Evolutionary conservation across 2,888 invertebrate species (phyloP).

Genomic region (Monoplex corrugatus): DNA sequence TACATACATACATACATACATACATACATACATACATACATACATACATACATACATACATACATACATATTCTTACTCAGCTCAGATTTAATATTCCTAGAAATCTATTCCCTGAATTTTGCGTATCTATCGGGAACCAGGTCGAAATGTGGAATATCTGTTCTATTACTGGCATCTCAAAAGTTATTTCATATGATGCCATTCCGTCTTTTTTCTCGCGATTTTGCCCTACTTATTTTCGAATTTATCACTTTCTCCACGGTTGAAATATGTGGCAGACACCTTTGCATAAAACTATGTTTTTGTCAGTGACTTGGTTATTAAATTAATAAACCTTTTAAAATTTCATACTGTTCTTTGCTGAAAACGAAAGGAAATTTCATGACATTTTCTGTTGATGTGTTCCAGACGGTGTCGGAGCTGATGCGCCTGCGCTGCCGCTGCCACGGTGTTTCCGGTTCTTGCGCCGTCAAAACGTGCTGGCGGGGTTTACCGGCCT

Average conservation of each 20-base stretch:
- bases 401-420: slow-evolving; percentile 81
- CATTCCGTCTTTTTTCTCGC: not conserved
- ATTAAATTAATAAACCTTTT: not conserved
- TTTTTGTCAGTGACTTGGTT: not conserved
- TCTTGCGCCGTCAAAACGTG: slow-evolving; percentile 85
- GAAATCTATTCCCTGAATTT: too few relatives aligned
- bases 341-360: not conserved
- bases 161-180: too few relatives aligned
- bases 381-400: not conserved
- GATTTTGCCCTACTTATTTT: not conserved
- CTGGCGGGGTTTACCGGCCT: slow-evolving; percentile 84
- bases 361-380: too few relatives aligned
- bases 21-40: not conserved
- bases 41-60: not conserved
- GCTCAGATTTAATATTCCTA: too few relatives aligned
- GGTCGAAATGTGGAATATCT: not conserved
- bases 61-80: not conserved
- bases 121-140: too few relatives aligned
- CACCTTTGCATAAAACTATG: too few relatives aligned
- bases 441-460: slow-evolving; percentile 85
- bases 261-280: not conserved
- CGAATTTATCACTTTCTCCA: not conserved
- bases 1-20: not conserved
- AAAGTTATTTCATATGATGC: not conserved
- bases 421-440: slow-evolving; percentile 84